Evolutionary conservation across 2,113 vertebrate genomes (phyloP), one percentile per base, ranked within the genome.

Genomic region (Oryzias melastigma): DNA sequence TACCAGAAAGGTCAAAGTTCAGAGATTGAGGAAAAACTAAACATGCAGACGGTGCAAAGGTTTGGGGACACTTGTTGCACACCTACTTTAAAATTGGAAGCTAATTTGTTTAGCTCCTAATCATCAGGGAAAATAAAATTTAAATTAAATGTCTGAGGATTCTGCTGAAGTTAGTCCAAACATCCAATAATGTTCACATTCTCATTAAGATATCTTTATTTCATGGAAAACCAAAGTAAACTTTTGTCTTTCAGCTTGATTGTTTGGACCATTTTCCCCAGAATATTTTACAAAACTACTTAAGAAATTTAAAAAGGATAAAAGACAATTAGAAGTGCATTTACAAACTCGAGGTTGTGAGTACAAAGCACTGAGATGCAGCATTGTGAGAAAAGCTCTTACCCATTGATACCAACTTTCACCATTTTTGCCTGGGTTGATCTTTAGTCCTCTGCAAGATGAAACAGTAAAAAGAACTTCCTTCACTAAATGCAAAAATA

Each of bases 391-490:
- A 59, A 5, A 53, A 10, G 17, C 14, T 14, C 91, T 91, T 88
- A 93, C 92, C 92, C 92, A 48, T 93, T 93, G 81, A 93, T 83
- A 49, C 92, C 92, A 15, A 93, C 90, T 92, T 93, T 93, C 62
- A 93, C 92, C 92, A 93, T 93, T 72, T 85, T 92, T 10, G 83
- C 58, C 86, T 87, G 86, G 61, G 80, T 86, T 83, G 76, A 65
- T 75, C 35, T 35, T 5, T 77, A 78, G 90, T 92, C 87, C 89
- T 91, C 88, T 93, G 82, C 7, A 71, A 12, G 35, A 51, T 50
- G 19, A 40, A 4, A 54, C 0, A 18, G 7, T 35, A 58, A 56
- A 35, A 10, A 1, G 7, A 14, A 4, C n/a, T 4, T 25, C 44
- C 54, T 58, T 18, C 55, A 27, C 25, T 27, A 27, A 27, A 27